Evolutionary conservation across 2,797 vertebrate genomes (phyloP).

Genomic region (Furcifer pardalis): DNA sequence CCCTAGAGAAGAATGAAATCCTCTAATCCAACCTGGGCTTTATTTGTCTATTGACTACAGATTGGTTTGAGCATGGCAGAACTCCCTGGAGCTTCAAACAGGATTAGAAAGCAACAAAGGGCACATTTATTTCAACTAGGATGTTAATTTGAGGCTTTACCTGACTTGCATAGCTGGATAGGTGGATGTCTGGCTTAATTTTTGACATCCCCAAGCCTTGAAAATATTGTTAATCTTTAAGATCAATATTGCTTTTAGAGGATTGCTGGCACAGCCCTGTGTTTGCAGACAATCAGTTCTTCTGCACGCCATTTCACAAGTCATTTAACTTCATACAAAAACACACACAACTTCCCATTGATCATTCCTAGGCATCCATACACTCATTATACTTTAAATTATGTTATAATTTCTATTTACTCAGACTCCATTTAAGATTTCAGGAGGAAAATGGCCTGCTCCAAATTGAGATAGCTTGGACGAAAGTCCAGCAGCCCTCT

Average conservation of each 20-base stretch:
- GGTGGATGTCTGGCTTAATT: slow-evolving; percentile 55
- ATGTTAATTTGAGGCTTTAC: slow-evolving; percentile 60
- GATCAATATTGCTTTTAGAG: slow-evolving; percentile 67
- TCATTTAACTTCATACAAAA: slow-evolving; percentile 36
- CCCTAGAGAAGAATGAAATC: slow-evolving; percentile 61
- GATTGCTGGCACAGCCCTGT: slow-evolving; percentile 44
- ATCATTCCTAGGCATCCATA: slow-evolving; percentile 20
- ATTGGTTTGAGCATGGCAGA: slow-evolving; percentile 44
- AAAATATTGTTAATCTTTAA: slow-evolving; percentile 69
- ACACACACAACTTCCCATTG: slow-evolving; percentile 30
- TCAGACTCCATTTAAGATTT: not conserved
- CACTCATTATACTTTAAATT: slow-evolving; percentile 35
- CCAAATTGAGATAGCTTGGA: not conserved
- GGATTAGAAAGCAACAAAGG: slow-evolving; percentile 64
- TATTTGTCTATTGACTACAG: slow-evolving; percentile 65
- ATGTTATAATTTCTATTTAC: slow-evolving; percentile 30
- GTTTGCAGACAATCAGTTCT: slow-evolving; percentile 43
- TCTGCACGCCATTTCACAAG: slow-evolving; percentile 29
- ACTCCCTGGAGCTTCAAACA: slow-evolving; percentile 59
- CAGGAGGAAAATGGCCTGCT: not conserved
- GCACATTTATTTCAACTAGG: slow-evolving; percentile 63
- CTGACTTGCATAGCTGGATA: slow-evolving; percentile 41
- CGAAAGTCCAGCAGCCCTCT: not conserved
- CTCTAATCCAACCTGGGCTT: slow-evolving; percentile 63
- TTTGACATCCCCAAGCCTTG: slow-evolving; percentile 33